Evolutionary conservation across 2,797 vertebrate genomes (phyloP), one percentile per base, ranked within the genome.

Genomic region (Bryconaethiops microstoma): DNA sequence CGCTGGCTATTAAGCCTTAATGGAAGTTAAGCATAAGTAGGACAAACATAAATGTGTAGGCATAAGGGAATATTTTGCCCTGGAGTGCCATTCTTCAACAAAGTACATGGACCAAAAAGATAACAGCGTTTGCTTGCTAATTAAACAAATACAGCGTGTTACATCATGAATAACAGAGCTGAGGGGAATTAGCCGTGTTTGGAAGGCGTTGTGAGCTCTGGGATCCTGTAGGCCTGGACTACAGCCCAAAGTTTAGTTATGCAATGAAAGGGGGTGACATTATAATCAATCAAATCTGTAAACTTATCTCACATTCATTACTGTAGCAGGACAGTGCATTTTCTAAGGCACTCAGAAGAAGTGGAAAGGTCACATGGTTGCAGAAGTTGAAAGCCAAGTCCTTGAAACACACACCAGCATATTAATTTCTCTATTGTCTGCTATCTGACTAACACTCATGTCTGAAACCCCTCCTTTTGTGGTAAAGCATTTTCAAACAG

Each of bases 31-130:
- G 52, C 59, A 77, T 48, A 84, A 84, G 70, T 84, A 82, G 81
- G 81, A 14, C 81, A 82, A 74, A 79, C 76, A 85, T 45, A 79
- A 82, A 57, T 80, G 50, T 78, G 50, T 65, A 75, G 13, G 75
- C 73, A 68, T 79, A 25, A 68, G 75, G 80, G 80, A 84, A 76
- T 83, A 81, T 74, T 79, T 63, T 54, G 65, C 69, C 70, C 79
- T 81, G 54, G 42, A 73, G 82, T 74, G 83, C 76, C 63, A 79
- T 84, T 76, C 75, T 76, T 84, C 71, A 77, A 63, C 52, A 77
- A 77, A 80, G 54, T 42, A 64, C 69, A 54, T 45, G 74, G 68
- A 75, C 52, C 50, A 80, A 80, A 76, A 48, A 81, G 54, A 84
- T 75, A 64, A 81, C 42, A 21, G 19, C 59, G 29, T 71, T 85